Base-by-base conservation (phyloP, 1,140 invertebrate genomes). In the Eupristina koningsbergeri region DNA sequence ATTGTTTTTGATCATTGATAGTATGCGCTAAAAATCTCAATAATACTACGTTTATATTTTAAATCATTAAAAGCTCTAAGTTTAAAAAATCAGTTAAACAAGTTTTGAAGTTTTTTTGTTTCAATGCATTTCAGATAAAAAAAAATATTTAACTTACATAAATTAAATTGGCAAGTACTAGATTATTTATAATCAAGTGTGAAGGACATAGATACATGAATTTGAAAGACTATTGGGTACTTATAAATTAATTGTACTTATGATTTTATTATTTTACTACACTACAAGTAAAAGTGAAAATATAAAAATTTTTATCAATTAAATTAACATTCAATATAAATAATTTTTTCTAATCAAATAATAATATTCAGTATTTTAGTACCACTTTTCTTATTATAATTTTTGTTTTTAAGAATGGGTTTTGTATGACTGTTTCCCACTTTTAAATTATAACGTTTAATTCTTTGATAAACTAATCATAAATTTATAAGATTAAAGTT, bases 21-120 rank as follows among this genome's bases (percentile, higher is more conserved):
- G 71, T 76, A 80, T 76, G 74, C 64, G 80, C 74, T 81, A 34
- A 85, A 64, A 78, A 77, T 71, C 64, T 81, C 79, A 79, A 50
- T 81, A 85, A 81, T 73, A 61, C 74, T 34, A 67, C 22, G 63
- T 39, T 77, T n/a, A 17, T 36, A 67, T 41, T 77, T 61, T 81
- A 74, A 77, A 80, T 77, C 19, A 26, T 77, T 50, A 53, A 63
- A 39, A 47, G 31, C 17, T 74, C 31, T 7, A 22, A 8, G 22
- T 63, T 69, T 5, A 84, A 67, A 73, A 1, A 36, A 64, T 0
- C 19, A 0, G 11, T 2, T 63, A 17, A 41, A 3, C 22, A n/a
- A n/a, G 17, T 74, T 58, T 6, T 8, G 9, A 50, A 58, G 76
- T 29, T 69, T 53, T 78, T 77, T 71, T 47, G n/a, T 78, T 83